phyloP scores from a whole-genome alignment of 2,797 vertebrate species.

The Neosalanx taihuensis region DNA sequence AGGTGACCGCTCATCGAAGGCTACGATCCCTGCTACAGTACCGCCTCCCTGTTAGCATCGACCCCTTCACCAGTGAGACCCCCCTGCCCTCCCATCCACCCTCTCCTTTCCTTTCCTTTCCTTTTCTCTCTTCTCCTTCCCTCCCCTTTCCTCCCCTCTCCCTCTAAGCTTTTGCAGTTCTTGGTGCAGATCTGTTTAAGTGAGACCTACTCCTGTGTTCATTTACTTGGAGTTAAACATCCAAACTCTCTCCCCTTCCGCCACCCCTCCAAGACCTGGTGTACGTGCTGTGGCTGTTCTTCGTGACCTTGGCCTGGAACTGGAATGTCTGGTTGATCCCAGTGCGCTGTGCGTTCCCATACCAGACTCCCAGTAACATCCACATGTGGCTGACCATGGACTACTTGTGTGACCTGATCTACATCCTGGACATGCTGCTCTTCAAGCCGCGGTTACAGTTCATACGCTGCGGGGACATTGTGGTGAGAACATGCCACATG shows the following conservation, averaged over 20 bases:
- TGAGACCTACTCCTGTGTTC: background rate
- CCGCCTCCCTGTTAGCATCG: constrained; percentile 89
- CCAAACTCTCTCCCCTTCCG: background rate
- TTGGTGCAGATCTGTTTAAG: background rate
- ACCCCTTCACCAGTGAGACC: constrained; percentile 92
- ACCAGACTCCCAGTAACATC: constrained; percentile 83
- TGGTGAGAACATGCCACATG: constrained; percentile 76
- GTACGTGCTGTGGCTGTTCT: constrained; percentile 93
- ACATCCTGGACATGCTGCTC: constrained; percentile 86
- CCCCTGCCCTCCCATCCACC: background rate
- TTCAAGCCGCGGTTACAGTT: constrained; percentile 95
- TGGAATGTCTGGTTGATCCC: constrained; percentile 98
- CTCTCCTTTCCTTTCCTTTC: background rate
- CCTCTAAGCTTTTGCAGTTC: background rate
- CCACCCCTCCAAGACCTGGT: constrained; percentile 75
- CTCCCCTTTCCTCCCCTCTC: background rate
- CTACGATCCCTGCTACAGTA: constrained; percentile 64
- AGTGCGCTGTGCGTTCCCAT: constrained; percentile 94
- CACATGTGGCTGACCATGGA: constrained; percentile 87
- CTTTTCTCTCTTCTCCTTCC: background rate
- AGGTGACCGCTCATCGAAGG: constrained; percentile 74
- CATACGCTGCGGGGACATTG: constrained; percentile 86
- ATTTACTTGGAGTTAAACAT: background rate
- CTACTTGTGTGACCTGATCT: constrained; percentile 91
- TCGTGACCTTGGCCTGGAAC: constrained; percentile 95